Percentiles rank a stretch among this genome's conserved stretches.
These are phyloP conservation scores for Enteromius radiatus DNA, from an alignment of 2,797 vertebrate genomes.

Conservation along the genomic window DNA sequence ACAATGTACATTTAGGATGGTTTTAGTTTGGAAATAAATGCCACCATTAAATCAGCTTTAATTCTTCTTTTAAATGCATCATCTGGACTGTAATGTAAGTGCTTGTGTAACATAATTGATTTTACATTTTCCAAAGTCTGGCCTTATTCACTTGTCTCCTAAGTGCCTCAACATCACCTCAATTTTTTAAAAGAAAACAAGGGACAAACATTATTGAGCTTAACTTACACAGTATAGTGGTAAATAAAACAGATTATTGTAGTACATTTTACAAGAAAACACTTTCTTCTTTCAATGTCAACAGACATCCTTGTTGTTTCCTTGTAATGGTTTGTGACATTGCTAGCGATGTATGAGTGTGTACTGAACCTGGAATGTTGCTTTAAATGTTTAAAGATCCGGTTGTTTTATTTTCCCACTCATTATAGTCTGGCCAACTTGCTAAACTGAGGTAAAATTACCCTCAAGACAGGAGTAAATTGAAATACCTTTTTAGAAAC, in stretches of 20 bases:
- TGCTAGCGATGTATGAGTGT: neutral
- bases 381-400: neutral
- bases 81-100: neutral
- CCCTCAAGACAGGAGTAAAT: neutral
- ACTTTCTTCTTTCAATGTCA: neutral
- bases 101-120: neutral
- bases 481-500: constrained; percentile 22
- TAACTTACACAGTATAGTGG: neutral
- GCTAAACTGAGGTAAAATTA: neutral
- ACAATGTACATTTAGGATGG: neutral
- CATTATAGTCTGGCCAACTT: neutral
- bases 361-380: neutral
- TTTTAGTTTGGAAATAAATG: neutral
- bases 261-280: neutral
- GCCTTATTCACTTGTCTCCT: neutral
- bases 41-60: neutral
- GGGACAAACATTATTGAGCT: neutral
- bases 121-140: neutral
- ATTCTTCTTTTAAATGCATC: neutral
- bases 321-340: neutral
- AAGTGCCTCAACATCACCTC: neutral
- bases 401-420: neutral
- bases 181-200: neutral
- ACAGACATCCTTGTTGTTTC: neutral
- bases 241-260: neutral